Conservation (phyloP, 2,113 vertebrate genomes). For the Electrona antarctica region DNA sequence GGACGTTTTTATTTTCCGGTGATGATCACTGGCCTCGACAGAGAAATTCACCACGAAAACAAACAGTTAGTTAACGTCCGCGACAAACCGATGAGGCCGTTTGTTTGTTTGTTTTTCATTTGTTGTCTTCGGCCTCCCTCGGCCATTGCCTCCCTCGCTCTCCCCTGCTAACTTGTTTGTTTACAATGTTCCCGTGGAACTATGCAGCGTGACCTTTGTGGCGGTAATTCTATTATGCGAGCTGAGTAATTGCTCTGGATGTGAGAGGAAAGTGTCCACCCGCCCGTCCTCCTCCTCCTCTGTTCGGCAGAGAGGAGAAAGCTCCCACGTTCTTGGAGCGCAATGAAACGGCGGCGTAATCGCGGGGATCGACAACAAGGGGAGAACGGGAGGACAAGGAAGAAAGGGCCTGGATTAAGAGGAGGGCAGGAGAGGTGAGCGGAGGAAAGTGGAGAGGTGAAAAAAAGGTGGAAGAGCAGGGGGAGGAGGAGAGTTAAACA, state of each 20-base stretch:
- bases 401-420: not conserved
- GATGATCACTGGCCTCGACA: slow-evolving; percentile 31
- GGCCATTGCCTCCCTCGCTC: not conserved
- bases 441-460: slow-evolving; percentile 31
- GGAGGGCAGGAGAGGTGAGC: not conserved
- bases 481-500: not conserved
- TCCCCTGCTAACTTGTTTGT: slow-evolving; percentile 40
- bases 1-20: slow-evolving; percentile 25
- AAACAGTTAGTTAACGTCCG: slow-evolving; percentile 44
- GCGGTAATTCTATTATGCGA: slow-evolving; percentile 72
- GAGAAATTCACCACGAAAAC: slow-evolving; percentile 52
- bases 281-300: slow-evolving; percentile 12
- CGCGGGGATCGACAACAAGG: not conserved
- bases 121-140: slow-evolving; percentile 4
- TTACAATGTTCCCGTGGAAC: slow-evolving; percentile 51
- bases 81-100: slow-evolving; percentile 23
- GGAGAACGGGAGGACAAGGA: not conserved
- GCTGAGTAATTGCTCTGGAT: slow-evolving; percentile 73
- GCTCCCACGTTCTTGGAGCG: slow-evolving; percentile 63
- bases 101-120: not conserved
- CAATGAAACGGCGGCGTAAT: slow-evolving; percentile 52
- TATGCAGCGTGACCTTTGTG: slow-evolving; percentile 69
- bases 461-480: slow-evolving; percentile 4
- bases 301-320: slow-evolving; percentile 29
- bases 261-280: slow-evolving; percentile 58